Percentiles rank a stretch among this genome's conserved stretches.
These are phyloP conservation scores for Hemibagrus wyckioides DNA, from an alignment of 2,113 vertebrate genomes.

Conservation along the genomic window DNA sequence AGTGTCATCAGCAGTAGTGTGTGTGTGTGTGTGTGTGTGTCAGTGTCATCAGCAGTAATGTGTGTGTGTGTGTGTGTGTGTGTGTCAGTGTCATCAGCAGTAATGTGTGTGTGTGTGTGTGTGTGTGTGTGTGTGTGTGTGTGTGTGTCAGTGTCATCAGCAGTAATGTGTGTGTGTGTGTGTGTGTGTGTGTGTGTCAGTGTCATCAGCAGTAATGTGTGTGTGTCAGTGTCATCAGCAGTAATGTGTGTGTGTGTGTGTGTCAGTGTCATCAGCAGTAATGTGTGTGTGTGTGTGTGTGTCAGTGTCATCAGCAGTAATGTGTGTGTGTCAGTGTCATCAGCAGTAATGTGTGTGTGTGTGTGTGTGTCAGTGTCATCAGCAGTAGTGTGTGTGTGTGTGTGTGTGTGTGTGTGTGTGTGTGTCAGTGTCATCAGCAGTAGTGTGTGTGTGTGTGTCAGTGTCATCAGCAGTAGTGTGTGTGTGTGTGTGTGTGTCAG, in stretches of 20 bases:
- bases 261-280: too few species aligned
- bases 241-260: too few species aligned
- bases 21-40: too few species aligned
- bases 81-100: neutral
- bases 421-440: neutral
- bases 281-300: neutral
- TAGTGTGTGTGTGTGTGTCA: too few species aligned
- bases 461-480: too few species aligned
- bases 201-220: constrained; percentile 58
- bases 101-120: too few species aligned
- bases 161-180: neutral
- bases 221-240: neutral
- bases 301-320: neutral
- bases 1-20: neutral
- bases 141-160: neutral
- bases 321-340: too few species aligned
- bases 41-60: too few species aligned
- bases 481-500: neutral
- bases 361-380: neutral
- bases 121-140: neutral
- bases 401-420: neutral
- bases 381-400: constrained; percentile 55
- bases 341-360: too few species aligned
- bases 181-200: neutral
- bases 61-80: neutral